Evolutionary conservation across 2,888 invertebrate genomes (phyloP).

Genomic region (Callosobruchus maculatus): DNA sequence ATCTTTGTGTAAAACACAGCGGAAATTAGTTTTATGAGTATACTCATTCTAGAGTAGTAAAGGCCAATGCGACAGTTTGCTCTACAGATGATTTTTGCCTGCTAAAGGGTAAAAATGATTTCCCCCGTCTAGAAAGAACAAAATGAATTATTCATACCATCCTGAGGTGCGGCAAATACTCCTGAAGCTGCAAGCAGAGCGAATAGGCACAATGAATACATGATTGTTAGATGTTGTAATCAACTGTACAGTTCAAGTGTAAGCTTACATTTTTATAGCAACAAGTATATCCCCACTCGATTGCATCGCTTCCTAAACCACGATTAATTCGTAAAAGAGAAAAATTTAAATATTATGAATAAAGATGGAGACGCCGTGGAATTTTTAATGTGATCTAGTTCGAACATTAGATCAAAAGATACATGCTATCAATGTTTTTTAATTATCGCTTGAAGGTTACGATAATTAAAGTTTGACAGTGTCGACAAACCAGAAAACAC

Average conservation of each 20-base stretch:
- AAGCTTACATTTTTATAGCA: not conserved
- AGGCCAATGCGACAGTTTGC: too few species aligned
- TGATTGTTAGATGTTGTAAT: not conserved
- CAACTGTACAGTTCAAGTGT: not conserved
- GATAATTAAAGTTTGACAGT: not conserved
- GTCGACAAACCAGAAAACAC: too few species aligned
- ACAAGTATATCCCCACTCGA: not conserved
- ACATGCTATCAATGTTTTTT: not conserved
- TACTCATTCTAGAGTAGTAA: too few species aligned
- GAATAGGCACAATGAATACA: not conserved
- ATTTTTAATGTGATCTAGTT: not conserved
- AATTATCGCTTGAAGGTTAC: not conserved
- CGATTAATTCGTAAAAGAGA: too few species aligned
- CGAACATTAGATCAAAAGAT: not conserved
- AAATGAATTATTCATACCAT: not conserved
- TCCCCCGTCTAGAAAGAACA: too few species aligned
- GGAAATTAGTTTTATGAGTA: too few species aligned
- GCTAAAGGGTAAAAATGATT: too few species aligned
- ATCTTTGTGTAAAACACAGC: too few species aligned
- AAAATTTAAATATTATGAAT: not conserved
- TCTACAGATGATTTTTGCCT: too few species aligned
- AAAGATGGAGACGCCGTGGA: not conserved
- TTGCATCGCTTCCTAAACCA: not conserved
- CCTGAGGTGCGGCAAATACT: not conserved
- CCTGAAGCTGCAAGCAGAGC: not conserved